Evolutionary conservation across 2,113 vertebrate genomes (phyloP).

Genomic region (Pseudonaja textilis): DNA sequence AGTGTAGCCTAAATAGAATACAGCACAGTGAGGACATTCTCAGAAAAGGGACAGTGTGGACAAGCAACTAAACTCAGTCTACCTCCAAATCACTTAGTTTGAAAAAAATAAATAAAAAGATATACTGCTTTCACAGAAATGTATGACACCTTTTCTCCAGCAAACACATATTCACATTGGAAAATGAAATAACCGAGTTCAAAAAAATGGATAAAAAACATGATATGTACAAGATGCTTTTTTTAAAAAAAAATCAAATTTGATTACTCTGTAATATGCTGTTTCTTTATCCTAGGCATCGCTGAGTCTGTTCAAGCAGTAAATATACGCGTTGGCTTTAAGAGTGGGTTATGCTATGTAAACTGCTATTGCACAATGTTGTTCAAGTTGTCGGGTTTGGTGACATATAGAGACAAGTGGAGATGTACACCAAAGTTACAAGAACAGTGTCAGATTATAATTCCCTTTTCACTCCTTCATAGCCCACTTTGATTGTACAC

Average conservation of each 20-base stretch:
- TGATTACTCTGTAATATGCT: background rate
- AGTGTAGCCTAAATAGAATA: background rate
- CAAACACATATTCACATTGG: background rate
- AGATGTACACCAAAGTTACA: accelerated
- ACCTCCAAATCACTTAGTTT: background rate
- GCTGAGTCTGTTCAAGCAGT: background rate
- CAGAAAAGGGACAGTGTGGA: background rate
- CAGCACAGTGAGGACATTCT: background rate
- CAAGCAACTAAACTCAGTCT: background rate
- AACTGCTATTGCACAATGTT: background rate
- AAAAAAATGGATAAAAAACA: background rate
- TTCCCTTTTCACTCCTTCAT: background rate
- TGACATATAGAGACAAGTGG: background rate
- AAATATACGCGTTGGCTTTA: background rate
- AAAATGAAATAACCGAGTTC: background rate
- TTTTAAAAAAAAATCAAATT: background rate
- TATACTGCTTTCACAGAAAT: background rate
- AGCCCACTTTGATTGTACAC: background rate
- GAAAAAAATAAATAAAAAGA: background rate
- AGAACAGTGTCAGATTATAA: background rate
- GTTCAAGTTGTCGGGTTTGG: conserved; percentile 13
- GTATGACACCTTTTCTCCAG: background rate
- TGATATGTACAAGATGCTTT: background rate
- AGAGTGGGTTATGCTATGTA: background rate
- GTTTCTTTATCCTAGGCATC: background rate